Conservation (phyloP, 2,113 vertebrate species). For the sheep (Ovis aries) region ARS-UI_Ramb_v3.0 NC_056059.1:53700001-53700500, state of each 20-base stretch:
- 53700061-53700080: conserved; percentile 51
- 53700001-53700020: conserved; percentile 20
- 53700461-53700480: not conserved
- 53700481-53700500: not conserved
- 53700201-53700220: not conserved
- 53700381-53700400: not conserved
- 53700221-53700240: not conserved
- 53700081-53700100: not conserved
- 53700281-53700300: not conserved
- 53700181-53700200: not conserved
- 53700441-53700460: not conserved
- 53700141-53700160: not conserved
- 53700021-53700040: conserved; percentile 33
- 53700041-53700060: conserved; percentile 16
- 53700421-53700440: not conserved
- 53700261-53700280: not conserved
- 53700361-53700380: not conserved
- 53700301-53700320: not conserved
- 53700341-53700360: not conserved
- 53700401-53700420: not conserved
- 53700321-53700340: not conserved
- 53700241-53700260: not conserved
- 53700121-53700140: not conserved
- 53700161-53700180: accelerated
- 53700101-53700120: not conserved